Percentiles rank a stretch among this genome's conserved stretches.
phyloP scores from a whole-genome alignment of 2,113 vertebrate species.

The Microcebus murinus region DNA sequence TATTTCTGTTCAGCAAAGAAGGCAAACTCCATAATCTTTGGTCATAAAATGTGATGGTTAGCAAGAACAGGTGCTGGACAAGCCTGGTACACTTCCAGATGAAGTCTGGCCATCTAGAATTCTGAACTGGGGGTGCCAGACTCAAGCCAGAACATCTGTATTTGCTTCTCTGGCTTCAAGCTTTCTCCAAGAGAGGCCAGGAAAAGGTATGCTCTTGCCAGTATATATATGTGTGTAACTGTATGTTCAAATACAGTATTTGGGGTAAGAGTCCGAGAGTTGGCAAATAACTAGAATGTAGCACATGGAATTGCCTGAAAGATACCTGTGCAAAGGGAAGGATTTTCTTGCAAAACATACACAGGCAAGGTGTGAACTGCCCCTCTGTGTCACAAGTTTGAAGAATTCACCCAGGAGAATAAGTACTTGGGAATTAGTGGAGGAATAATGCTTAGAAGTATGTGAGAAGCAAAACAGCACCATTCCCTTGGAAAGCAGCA shows the following conservation, averaged over 20 bases:
- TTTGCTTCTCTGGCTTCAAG: conserved; percentile 42
- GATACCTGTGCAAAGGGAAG: not conserved
- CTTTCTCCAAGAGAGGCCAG: conserved; percentile 21
- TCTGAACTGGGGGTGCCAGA: conserved; percentile 30
- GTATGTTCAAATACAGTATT: conserved; percentile 43
- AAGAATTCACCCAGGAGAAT: conserved; percentile 21
- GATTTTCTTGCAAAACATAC: conserved; percentile 14
- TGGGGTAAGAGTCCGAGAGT: conserved; percentile 40
- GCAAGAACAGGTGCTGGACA: conserved; percentile 45
- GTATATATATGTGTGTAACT: not conserved
- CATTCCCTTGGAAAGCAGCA: conserved; percentile 37
- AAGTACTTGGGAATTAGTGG: not conserved
- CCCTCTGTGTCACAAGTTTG: not conserved
- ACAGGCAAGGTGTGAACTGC: not conserved
- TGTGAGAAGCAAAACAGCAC: not conserved
- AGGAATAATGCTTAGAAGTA: not conserved
- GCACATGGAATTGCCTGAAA: not conserved
- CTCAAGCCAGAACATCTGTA: conserved; percentile 51
- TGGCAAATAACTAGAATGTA: conserved; percentile 43
- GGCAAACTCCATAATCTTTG: conserved; percentile 26
- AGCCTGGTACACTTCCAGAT: conserved; percentile 37
- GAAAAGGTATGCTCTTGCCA: conserved; percentile 17
- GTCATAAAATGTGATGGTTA: conserved; percentile 36
- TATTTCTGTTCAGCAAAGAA: conserved; percentile 29
- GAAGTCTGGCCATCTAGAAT: conserved; percentile 22